Base-by-base conservation (phyloP, 2,113 vertebrate species). In the Tapirus terrestris region DNA sequence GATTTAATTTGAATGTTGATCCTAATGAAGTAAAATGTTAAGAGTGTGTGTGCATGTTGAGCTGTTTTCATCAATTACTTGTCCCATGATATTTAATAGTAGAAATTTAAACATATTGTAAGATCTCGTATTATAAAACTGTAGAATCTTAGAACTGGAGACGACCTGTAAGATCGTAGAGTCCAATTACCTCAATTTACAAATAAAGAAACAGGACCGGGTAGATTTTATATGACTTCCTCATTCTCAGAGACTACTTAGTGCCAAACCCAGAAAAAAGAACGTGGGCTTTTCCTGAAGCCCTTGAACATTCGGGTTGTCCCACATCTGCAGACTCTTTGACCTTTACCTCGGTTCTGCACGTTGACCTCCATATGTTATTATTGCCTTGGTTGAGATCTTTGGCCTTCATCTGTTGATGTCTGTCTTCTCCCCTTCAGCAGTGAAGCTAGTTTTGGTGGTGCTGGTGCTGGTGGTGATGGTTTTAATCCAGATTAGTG, bases 331-430 rank as follows among this genome's bases (percentile, higher is more conserved):
- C 36, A 9, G 0, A 0, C 29, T 25, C 45, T 7, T 9, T 31
- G 25, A 5, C 23, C 80, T 2, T 56, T 2, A 2, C 7, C 70
- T 70, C 45, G 4, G 21, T 43, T 33, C 56, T 43, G 6, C 60
- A 0, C 45, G 36, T 25, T n/a, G 61, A 12, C 58, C 73, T 27
- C 5, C 29, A 0, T 25, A 0, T 25, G 2, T 23, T 18, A 2
- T 23, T 18, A 39, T 14, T 16, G 82, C 73, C 56, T 25, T 39
- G 25, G 20, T 27, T 13, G 68, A 39, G 16, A 12, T 56, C 33
- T 77, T 14, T 2, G 48, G 43, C 70, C 29, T 60, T 33, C 51
- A 7, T 39, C 4, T 6, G 2, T 36, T 63, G 33, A 18, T 14
- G 16, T 68, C 45, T 63, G 7, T n/a, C 63, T 45, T 68, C 3